Evolutionary conservation across 2,888 invertebrate species (phyloP).

Genomic region (Drosophila anomelani): DNA sequence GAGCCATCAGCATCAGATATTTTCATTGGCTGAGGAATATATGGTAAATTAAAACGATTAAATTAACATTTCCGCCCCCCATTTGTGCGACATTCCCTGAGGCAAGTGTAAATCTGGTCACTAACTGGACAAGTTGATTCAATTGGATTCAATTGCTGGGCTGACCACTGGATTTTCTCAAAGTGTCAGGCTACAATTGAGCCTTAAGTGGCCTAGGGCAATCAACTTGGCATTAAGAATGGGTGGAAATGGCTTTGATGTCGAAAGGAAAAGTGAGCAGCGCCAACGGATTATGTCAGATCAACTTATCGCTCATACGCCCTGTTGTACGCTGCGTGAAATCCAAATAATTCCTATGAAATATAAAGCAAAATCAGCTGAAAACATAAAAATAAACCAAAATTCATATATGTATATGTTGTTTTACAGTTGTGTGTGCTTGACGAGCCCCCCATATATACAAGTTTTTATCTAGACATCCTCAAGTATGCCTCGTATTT

Average conservation of each 20-base stretch:
- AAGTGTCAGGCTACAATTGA: slow-evolving; percentile 36
- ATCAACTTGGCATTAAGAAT: slow-evolving; percentile 30
- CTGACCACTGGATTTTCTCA: slow-evolving; percentile 2
- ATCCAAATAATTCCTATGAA: background rate
- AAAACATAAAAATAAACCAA: slow-evolving; percentile 28
- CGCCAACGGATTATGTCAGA: slow-evolving; percentile 6
- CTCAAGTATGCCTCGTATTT: background rate
- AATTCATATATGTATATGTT: slow-evolving; percentile 2
- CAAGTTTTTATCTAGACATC: background rate
- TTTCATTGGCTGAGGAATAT: slow-evolving; percentile 38
- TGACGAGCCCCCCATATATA: slow-evolving; percentile 42
- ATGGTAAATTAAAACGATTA: slow-evolving; percentile 49
- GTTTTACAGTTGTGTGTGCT: slow-evolving; percentile 12
- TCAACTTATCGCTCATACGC: slow-evolving; percentile 24
- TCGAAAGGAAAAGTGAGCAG: slow-evolving; percentile 29
- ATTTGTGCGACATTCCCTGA: slow-evolving; percentile 25
- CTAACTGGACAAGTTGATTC: slow-evolving; percentile 41
- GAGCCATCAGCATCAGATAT: slow-evolving; percentile 16
- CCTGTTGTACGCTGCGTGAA: slow-evolving; percentile 3
- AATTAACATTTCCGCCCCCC: slow-evolving; percentile 71
- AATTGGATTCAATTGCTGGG: slow-evolving; percentile 62
- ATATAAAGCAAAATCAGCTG: background rate
- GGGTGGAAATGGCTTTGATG: slow-evolving; percentile 5
- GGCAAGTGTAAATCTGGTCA: slow-evolving; percentile 36
- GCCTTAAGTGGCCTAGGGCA: slow-evolving; percentile 34